A percentile compares a stretch with the other conserved stretches of the same genome.
Evolutionary conservation across 2,113 vertebrate species (phyloP).

Genomic region (human (Homo sapiens)): DNA sequence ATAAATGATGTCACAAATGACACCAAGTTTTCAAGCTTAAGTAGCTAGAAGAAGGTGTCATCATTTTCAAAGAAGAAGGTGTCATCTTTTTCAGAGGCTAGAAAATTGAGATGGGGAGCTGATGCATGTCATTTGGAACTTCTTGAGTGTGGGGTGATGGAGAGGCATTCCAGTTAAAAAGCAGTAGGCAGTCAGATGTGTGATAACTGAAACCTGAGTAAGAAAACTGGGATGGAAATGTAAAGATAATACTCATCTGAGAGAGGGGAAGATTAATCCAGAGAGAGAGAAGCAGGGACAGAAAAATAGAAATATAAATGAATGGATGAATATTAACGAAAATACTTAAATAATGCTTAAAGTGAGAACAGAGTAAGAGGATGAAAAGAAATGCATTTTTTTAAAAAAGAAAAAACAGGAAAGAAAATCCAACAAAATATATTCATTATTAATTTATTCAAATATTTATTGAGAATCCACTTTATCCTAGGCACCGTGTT

Average conservation of each 20-base stretch:
- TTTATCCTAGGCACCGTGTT: background rate
- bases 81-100: background rate
- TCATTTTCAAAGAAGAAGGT: background rate
- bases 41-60: background rate
- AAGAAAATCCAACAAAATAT: background rate
- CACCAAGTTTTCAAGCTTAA: slow-evolving; percentile 16
- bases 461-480: background rate
- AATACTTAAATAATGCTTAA: background rate
- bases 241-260: background rate
- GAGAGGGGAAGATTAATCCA: background rate
- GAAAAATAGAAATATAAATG: background rate
- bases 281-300: background rate
- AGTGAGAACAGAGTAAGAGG: background rate
- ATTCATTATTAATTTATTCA: background rate
- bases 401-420: background rate
- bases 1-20: slow-evolving; percentile 17
- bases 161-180: background rate
- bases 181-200: background rate
- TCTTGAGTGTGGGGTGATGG: background rate
- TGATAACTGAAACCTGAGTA: background rate
- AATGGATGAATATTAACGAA: background rate
- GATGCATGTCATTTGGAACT: slow-evolving; percentile 4
- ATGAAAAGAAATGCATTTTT: background rate
- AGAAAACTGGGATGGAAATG: background rate
- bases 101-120: slow-evolving; percentile 10